These are phyloP conservation scores for Zonitis immaculata DNA, from an alignment of 2,888 invertebrate species.

Conservation along the genomic window DNA sequence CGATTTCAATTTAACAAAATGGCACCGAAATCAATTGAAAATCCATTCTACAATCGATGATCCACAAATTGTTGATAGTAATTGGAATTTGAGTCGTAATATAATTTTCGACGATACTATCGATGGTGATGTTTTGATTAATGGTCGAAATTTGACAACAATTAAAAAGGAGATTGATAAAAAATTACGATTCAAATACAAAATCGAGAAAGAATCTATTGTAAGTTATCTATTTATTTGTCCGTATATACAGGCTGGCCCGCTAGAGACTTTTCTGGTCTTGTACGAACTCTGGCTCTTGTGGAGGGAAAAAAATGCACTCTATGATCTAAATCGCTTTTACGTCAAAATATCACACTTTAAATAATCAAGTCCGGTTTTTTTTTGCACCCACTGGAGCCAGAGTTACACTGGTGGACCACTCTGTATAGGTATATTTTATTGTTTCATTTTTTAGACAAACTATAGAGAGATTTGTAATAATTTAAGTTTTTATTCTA, in stretches of 20 bases:
- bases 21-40: slow-evolving; percentile 47
- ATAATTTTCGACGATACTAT: slow-evolving; percentile 44
- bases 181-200: slow-evolving; percentile 29
- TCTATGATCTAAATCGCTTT: too few relatives aligned
- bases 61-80: slow-evolving; percentile 48
- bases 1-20: slow-evolving; percentile 48
- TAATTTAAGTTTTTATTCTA: slow-evolving; percentile 35
- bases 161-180: slow-evolving; percentile 35
- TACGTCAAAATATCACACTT: too few relatives aligned
- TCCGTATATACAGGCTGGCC: too few relatives aligned
- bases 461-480: slow-evolving; percentile 41
- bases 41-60: slow-evolving; percentile 32
- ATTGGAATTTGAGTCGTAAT: slow-evolving; percentile 49
- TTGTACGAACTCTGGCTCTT: too few relatives aligned
- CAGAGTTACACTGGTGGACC: too few relatives aligned
- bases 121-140: slow-evolving; percentile 39
- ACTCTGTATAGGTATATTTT: too few relatives aligned
- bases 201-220: slow-evolving; percentile 32
- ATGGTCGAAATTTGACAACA: slow-evolving; percentile 38
- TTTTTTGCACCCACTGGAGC: too few relatives aligned
- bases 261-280: too few relatives aligned
- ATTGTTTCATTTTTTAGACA: too few relatives aligned
- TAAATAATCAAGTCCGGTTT: too few relatives aligned
- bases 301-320: too few relatives aligned
- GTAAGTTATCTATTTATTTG: slow-evolving; percentile 33